Base-by-base conservation (phyloP, 1,140 invertebrate species). In the Ectropis grisescens region DNA sequence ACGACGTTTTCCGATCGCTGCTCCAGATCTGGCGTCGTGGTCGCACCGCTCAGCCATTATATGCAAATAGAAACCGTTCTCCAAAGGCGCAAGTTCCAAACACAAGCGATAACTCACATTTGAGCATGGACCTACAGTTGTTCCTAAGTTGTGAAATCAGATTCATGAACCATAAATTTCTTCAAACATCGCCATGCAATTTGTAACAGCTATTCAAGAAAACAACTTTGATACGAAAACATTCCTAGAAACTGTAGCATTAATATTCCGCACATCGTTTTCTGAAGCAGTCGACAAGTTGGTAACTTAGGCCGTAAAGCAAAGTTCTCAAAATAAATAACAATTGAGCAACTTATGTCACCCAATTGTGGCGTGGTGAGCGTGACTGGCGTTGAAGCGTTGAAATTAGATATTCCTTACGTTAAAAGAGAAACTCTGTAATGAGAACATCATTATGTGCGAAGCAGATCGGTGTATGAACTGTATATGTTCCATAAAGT, bases 1-100 rank as follows among this genome's bases (percentile, higher is more conserved):
- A 65, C 56, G 57, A 54, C 48, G 45, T 33, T 29, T 8, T 31
- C 40, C 39, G 45, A 71, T 71, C 64, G 50, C 26, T 61, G 67
- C 64, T 68, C 67, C 43, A 71, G 56, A 71, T 71, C 67, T 66
- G 11, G 19, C 38, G 28, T 66, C 58, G 56, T 62, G 58, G 58
- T 56, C 51, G 58, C 57, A 23, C 55, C 53, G 50, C 50, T 59
- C 53, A 43, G 44, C 53, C 58, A 66, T 71, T 71, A 71, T 71
- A 71, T 71, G 67, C 58, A 64, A 71, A 71, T 71, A 56, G 29
- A 46, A 48, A 31, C 49, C 47, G 33, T 64, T 62, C 58, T 46
- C 47, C 19, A 24, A 47, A 36, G 48, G 33, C 29, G 11, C 40
- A 57, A 59, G 54, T 52, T 48, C 37, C 23, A 41, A 36, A 57